Percentiles rank a stretch among this genome's conserved stretches.
Evolutionary conservation across 2,113 vertebrate species (phyloP).

Genomic region (Sceloporus tristichus): DNA sequence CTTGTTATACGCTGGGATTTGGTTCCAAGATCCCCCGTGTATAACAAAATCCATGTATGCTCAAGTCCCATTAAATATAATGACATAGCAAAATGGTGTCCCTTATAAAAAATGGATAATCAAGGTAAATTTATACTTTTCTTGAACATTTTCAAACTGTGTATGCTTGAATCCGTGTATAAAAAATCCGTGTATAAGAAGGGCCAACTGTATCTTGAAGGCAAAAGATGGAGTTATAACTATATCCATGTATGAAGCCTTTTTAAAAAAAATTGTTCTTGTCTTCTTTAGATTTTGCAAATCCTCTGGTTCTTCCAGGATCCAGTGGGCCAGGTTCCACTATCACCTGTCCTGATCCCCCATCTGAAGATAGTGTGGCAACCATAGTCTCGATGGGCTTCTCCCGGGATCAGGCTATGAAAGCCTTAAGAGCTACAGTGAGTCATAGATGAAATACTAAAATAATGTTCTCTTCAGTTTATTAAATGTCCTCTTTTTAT

Average conservation of each 20-base stretch:
- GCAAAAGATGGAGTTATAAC: neutral
- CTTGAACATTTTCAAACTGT: no score
- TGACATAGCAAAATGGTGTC: no score
- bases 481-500: neutral
- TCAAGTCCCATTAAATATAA: no score
- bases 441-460: accelerated
- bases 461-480: neutral
- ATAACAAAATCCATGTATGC: no score
- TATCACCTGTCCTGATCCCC: conserved; percentile 82
- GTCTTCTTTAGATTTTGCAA: conserved; percentile 88
- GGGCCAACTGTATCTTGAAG: no score
- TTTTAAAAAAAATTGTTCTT: conserved; percentile 30
- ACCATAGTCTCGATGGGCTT: conserved; percentile 99
- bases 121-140: no score
- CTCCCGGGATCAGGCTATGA: conserved; percentile 95
- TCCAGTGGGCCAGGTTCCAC: conserved; percentile 89
- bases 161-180: no score
- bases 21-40: no score
- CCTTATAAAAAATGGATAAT: no score
- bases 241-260: neutral
- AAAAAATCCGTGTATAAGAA: no score
- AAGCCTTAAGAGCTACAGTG: conserved; percentile 95
- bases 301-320: conserved; percentile 92
- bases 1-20: no score
- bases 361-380: conserved; percentile 93